Percentiles rank a stretch among this genome's conserved stretches.
Conservation (phyloP, 2,888 invertebrate species). For the Meiosimyza decipiens region DNA sequence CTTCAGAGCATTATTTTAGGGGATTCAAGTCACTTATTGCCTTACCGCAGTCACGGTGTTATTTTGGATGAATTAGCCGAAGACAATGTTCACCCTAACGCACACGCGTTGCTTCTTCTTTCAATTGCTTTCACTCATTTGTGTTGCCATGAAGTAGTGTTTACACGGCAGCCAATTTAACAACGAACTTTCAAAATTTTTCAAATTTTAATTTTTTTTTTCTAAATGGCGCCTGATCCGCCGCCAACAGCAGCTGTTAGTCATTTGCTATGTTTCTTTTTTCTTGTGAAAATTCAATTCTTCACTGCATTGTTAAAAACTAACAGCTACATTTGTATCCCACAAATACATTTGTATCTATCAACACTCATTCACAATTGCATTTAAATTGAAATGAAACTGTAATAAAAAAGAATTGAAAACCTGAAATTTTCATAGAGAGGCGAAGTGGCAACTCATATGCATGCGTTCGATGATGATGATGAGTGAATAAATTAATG, state of each 20-base stretch:
- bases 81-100: too few relatives aligned
- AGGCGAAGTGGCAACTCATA: conserved; percentile 7
- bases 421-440: conserved; percentile 1
- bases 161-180: background rate
- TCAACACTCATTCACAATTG: conserved; percentile 57
- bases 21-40: too few relatives aligned
- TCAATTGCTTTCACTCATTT: too few relatives aligned
- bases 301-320: background rate
- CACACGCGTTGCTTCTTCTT: too few relatives aligned
- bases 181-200: background rate
- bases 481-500: conserved; percentile 66
- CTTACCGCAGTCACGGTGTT: too few relatives aligned
- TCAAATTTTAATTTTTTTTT: background rate
- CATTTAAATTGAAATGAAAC: conserved; percentile 44
- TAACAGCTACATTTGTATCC: conserved; percentile 17
- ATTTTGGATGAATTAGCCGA: too few relatives aligned
- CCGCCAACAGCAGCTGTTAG: conserved; percentile 28
- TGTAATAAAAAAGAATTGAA: conserved; percentile 10
- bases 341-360: conserved; percentile 52
- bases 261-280: conserved; percentile 13
- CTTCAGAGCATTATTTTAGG: too few relatives aligned
- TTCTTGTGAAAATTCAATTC: conserved; percentile 8
- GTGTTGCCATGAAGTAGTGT: too few relatives aligned
- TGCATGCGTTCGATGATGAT: conserved; percentile 40
- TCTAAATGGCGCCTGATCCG: conserved; percentile 18